Conservation (phyloP, 2,113 vertebrate genomes). For the Dipodomys stephensi region DNA sequence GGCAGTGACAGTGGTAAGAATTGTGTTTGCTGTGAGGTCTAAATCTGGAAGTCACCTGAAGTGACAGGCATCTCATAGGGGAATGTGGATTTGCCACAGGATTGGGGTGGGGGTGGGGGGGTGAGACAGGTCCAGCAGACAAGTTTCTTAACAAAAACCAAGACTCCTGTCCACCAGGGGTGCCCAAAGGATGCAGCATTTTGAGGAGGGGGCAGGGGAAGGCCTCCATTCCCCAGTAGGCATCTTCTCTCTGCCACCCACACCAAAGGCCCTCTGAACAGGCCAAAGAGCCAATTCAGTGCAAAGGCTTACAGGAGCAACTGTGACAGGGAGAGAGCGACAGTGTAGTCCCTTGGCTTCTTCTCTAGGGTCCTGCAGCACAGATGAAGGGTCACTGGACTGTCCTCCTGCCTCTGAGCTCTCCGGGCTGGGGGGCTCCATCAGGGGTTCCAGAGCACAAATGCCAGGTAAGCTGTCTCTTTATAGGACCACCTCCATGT, state of each 20-base stretch:
- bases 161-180: neutral
- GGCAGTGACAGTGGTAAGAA: neutral
- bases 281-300: neutral
- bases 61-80: neutral
- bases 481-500: neutral
- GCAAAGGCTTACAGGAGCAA: neutral
- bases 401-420: neutral
- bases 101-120: neutral
- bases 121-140: neutral
- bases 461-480: neutral
- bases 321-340: no score
- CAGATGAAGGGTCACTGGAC: neutral
- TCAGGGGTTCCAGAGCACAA: neutral
- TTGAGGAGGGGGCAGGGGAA: neutral
- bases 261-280: neutral
- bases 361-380: neutral
- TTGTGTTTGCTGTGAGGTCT: neutral
- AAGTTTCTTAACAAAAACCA: neutral
- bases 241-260: neutral
- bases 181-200: neutral
- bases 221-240: neutral
- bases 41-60: neutral
- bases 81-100: neutral
- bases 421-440: neutral
- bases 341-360: neutral